These are phyloP conservation scores for Calcarius lapponicus DNA, from an alignment of 2,797 vertebrate species.

Conservation along the genomic window DNA sequence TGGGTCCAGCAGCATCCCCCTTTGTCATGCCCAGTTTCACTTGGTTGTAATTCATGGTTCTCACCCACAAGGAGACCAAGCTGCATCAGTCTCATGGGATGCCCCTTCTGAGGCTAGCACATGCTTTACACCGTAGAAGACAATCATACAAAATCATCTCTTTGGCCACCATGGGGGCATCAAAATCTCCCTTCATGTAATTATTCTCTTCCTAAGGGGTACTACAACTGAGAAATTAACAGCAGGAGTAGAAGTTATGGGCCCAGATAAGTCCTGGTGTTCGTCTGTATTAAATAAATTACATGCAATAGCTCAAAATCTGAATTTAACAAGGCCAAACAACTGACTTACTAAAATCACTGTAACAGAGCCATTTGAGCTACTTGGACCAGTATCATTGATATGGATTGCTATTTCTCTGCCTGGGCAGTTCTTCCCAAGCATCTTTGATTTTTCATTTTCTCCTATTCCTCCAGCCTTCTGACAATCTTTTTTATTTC, in stretches of 20 bases:
- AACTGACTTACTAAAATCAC: neutral
- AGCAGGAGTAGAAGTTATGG: neutral
- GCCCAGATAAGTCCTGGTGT: neutral
- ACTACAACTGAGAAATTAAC: neutral
- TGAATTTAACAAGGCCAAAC: neutral
- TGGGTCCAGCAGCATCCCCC: neutral
- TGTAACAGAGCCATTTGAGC: neutral
- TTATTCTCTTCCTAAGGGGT: neutral
- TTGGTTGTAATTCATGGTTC: neutral
- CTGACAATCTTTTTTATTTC: neutral
- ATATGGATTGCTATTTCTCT: neutral
- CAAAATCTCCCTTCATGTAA: neutral
- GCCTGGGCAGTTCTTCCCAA: neutral
- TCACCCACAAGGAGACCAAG: neutral
- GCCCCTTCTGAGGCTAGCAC: neutral
- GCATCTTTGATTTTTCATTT: neutral
- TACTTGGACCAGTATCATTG: neutral
- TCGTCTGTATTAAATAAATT: neutral
- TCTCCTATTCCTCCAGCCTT: neutral
- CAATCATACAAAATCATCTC: neutral
- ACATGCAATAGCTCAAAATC: neutral
- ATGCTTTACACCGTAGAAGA: neutral
- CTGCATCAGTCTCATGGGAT: neutral
- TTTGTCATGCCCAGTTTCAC: neutral
- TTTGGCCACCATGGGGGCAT: neutral